Evolutionary conservation across 1,140 invertebrate genomes (phyloP).

Genomic region (Formica exsecta): DNA sequence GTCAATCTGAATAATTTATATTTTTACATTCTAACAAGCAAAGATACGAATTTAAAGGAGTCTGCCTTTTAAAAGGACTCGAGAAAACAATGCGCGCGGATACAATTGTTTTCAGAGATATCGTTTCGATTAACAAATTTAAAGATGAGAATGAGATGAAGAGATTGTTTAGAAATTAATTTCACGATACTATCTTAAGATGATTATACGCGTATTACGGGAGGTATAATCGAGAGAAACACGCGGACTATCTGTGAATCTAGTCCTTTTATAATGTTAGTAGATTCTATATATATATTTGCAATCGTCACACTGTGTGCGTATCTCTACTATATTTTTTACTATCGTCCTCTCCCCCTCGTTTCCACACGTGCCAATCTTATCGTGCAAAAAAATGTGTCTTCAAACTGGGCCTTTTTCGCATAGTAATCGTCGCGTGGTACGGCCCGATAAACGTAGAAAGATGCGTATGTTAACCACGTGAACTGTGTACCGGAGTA

Average conservation of each 20-base stretch:
- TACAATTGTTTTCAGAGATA: neutral
- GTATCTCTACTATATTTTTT: constrained; percentile 30
- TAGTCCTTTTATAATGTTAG: constrained; percentile 38
- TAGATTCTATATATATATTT: constrained; percentile 37
- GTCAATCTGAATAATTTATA: constrained; percentile 9
- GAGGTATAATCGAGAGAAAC: constrained; percentile 6
- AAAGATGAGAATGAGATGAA: too few relatives aligned
- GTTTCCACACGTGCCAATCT: constrained; percentile 70
- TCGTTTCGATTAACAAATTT: neutral
- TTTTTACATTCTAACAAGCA: constrained; percentile 13
- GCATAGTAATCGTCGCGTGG: constrained; percentile 46
- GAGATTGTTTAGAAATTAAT: neutral
- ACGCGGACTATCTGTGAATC: constrained; percentile 56
- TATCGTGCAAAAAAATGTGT: constrained; percentile 67
- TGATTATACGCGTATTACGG: neutral
- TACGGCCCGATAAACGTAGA: constrained; percentile 51
- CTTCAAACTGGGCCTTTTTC: constrained; percentile 66
- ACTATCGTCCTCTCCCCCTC: constrained; percentile 13
- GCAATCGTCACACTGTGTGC: constrained; percentile 20
- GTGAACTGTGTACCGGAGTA: constrained; percentile 37
- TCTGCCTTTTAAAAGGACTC: neutral
- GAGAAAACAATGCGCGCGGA: neutral
- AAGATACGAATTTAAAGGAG: neutral
- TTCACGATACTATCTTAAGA: neutral
- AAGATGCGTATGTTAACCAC: constrained; percentile 60